Base-by-base conservation (phyloP, 2,797 vertebrate genomes). In the Pogoniulus pusillus region DNA sequence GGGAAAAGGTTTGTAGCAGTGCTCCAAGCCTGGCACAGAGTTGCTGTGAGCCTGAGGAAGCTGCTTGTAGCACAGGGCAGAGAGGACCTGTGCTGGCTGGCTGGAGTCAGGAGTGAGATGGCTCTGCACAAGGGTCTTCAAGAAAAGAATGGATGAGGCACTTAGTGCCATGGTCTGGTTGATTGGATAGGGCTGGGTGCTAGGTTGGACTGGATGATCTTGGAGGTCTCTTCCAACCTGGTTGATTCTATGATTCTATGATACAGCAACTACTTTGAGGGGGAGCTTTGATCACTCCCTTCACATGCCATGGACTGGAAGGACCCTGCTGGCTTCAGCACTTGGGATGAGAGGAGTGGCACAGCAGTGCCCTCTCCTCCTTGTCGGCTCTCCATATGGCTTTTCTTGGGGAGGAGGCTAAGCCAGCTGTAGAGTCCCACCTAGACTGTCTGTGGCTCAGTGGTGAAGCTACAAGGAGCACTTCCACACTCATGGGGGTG, bases 331-430 rank as follows among this genome's bases (percentile, higher is more conserved):
- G 64, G 57, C 32, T 51, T 29, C 9, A 0, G 16, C 12, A 7
- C 10, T 7, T 23, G 23, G 29, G 64, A 12, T 39, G 24, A 17
- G 30, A 54, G 41, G 18, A 39, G 24, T 1, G 43, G 12, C 34
- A 5, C 11, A 35, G 12, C 6, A 3, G 20, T 7, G 22, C 22
- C 24, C 19, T 15, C 49, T 32, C 43, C 37, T 41, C 57, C 5
- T 0, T 15, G 23, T 20, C 34, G 16, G 12, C 0, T 23, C 51
- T 12, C 75, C 41, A 4, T 1, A 2, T 5, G 22, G 27, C 43
- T 39, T 41, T 10, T 16, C 41, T 24, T 3, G 1, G 55, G 10
- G 23, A 5, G 3, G 18, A 71, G 26, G 9, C 27, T 81, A 1
- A n/a, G 27, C 26, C 63, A 75, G 39, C 26, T 20, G 5, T 15